phyloP scores from a whole-genome alignment of 1,140 invertebrate genomes.

The Meloidogyne hapla region DNA sequence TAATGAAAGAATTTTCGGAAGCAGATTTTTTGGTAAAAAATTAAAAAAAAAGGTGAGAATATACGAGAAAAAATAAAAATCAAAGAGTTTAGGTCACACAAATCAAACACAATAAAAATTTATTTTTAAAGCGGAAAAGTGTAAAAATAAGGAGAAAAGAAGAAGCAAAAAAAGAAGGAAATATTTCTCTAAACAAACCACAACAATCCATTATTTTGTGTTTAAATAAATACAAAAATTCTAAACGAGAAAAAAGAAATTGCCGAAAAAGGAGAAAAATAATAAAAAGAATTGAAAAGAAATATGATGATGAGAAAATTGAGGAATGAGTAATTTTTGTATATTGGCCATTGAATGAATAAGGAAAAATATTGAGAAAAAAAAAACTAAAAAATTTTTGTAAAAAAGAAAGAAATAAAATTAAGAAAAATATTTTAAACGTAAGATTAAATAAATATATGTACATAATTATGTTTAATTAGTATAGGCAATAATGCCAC shows the following conservation, averaged over 20 bases:
- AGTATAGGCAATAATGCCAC: too few relatives aligned
- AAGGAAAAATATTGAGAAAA: too few relatives aligned
- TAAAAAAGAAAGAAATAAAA: too few relatives aligned
- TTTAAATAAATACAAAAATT: not conserved
- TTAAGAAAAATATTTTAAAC: too few relatives aligned
- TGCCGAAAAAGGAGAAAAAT: not conserved
- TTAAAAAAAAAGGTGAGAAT: too few relatives aligned
- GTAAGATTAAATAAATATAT: too few relatives aligned
- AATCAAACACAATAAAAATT: not conserved
- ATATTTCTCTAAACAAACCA: not conserved
- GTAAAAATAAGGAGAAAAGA: not conserved
- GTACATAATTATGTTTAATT: too few relatives aligned
- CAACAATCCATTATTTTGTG: not conserved
- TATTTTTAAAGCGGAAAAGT: conserved; percentile 1
- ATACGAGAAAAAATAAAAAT: not conserved
- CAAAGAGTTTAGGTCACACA: not conserved
- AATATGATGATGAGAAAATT: not conserved
- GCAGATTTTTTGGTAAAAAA: too few relatives aligned
- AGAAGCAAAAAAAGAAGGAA: not conserved
- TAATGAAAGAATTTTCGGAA: too few relatives aligned
- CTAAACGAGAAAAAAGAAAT: not conserved
- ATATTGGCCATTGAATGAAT: too few relatives aligned
- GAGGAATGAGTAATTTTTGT: not conserved
- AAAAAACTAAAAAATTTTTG: too few relatives aligned
- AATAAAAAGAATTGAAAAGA: not conserved